Percentiles rank a stretch among this genome's conserved stretches.
Conservation (phyloP, 2,113 vertebrate species). For the Hydrochoerus hydrochaeris region DNA sequence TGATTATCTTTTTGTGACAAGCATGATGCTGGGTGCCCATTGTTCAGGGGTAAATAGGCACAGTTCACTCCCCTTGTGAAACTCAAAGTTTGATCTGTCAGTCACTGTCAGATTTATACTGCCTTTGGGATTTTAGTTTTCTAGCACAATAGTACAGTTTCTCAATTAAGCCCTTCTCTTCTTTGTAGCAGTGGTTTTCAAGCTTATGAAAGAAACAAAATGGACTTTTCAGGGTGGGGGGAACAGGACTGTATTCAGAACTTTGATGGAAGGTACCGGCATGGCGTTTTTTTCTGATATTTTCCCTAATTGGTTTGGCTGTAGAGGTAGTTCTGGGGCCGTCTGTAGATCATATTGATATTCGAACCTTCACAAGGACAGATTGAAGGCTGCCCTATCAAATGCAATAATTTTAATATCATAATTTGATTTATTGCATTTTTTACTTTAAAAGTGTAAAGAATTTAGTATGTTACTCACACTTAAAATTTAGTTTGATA, state of each 20-base stretch:
- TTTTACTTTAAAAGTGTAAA: neutral
- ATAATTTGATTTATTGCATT: neutral
- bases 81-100: neutral
- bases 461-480: neutral
- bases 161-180: neutral
- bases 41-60: neutral
- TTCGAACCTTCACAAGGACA: neutral
- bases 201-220: neutral
- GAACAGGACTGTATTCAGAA: neutral
- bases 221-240: neutral
- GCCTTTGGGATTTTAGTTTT: neutral
- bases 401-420: neutral
- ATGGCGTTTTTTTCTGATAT: neutral
- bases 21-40: neutral
- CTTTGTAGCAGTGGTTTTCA: neutral
- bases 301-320: neutral
- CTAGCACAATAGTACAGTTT: neutral
- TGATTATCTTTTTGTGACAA: neutral
- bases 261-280: neutral
- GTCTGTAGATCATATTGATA: neutral
- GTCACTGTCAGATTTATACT: neutral
- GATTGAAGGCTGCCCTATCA: neutral
- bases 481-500: conserved; percentile 36
- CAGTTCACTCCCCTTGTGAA: neutral
- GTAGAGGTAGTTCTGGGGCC: neutral